Base-by-base conservation (phyloP, 2,113 vertebrate species). In the Ranitomeya variabilis region DNA sequence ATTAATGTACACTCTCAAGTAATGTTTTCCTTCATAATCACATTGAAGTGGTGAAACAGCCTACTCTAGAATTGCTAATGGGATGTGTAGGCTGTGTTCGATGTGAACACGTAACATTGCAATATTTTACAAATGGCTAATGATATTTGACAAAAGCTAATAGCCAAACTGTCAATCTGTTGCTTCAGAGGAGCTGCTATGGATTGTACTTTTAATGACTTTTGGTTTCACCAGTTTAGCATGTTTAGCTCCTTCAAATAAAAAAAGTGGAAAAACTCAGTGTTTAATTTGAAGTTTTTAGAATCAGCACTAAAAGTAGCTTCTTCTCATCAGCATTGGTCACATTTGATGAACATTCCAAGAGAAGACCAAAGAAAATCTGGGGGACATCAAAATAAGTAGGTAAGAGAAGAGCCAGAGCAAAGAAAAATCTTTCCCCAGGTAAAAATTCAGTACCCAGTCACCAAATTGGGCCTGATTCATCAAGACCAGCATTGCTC, bases 1-100 rank as follows among this genome's bases (percentile, higher is more conserved):
- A 82, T 82, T 82, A 82, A 82, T 45, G 26, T 82, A 82, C 80
- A 82, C 64, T 82, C 57, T 37, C 12, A 45, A 57, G 59, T 37
- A 62, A 62, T 82, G 59, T 82, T 82, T 82, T 82, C 76, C 59
- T 82, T 45, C 0, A 16, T 45, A 45, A 82, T 82, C 59, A 64
- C 80, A 62, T 13, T 82, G 55, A 83, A 83, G 60, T 21, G 60
- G 19, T 66, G 19, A 83, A 83, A 66, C 31, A 83, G 21, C 31
- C 80, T 37, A 9, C 59, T 45, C 12, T 45, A 21, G 60, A 83
- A 64, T 83, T 83, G 37, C 59, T 64, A 64, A 83, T 64, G 18
- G 57, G 23, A n/a, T 83, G 60, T 83, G 80, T 83, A 66, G 59
- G 80, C 80, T 64, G 80, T n/a, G 60, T 3, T 15, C 11, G 59